These are phyloP conservation scores for Mus spretus DNA, from an alignment of 2,797 vertebrate species.

Conservation along the genomic window DNA sequence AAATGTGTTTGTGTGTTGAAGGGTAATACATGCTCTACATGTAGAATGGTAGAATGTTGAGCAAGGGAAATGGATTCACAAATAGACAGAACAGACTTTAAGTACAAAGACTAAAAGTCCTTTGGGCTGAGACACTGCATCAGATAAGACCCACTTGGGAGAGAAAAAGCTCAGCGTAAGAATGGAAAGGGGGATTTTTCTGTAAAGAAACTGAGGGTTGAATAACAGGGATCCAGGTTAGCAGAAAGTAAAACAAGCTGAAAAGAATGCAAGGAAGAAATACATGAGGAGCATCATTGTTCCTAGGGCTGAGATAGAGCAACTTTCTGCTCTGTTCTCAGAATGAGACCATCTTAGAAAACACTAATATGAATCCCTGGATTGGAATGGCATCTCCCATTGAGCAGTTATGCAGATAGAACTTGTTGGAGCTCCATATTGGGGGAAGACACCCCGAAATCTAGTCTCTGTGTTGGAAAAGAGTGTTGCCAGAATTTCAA, in stretches of 20 bases:
- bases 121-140: not conserved
- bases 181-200: not conserved
- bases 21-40: not conserved
- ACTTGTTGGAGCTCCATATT: not conserved
- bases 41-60: not conserved
- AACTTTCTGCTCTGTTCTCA: not conserved
- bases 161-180: not conserved
- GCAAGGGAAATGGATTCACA: not conserved
- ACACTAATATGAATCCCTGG: not conserved
- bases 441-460: not conserved
- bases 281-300: not conserved
- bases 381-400: not conserved
- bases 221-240: not conserved
- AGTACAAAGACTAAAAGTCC: not conserved
- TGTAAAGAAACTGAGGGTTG: not conserved
- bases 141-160: not conserved
- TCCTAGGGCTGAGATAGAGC: not conserved
- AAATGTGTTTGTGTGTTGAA: not conserved
- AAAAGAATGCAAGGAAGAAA: not conserved
- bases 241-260: not conserved
- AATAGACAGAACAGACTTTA: not conserved
- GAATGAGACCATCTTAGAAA: too few relatives aligned
- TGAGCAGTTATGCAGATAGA: not conserved
- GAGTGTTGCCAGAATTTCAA: not conserved
- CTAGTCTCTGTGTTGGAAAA: not conserved